Evolutionary conservation across 2,888 invertebrate species (phyloP), one percentile per base, ranked within the genome.

Genomic region (Choreutis nemorana): DNA sequence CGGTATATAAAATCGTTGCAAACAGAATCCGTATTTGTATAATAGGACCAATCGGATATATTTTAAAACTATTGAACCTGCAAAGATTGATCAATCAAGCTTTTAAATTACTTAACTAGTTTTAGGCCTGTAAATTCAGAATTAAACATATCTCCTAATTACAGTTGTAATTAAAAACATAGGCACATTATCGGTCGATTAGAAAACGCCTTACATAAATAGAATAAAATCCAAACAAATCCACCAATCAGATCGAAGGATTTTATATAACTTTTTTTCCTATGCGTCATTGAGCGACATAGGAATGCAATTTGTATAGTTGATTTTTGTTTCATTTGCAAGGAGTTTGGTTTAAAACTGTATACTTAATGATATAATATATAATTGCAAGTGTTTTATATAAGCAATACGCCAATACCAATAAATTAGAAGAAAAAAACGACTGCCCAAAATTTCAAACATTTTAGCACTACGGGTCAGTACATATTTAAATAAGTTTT

Each of bases 1-100:
- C 47, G 30, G 37, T 41, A 43, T 44, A 45, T 44, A 43, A 41
- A 43, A 42, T 50, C 45, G 46, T 51, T 44, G 29, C 27, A 24
- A 24, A 15, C 30, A 6, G 24, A 23, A n/a, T n/a, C n/a, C n/a
- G n/a, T n/a, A n/a, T n/a, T n/a, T n/a, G n/a, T n/a, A n/a, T n/a
- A n/a, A n/a, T n/a, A n/a, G n/a, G n/a, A n/a, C n/a, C n/a, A n/a
- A n/a, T n/a, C n/a, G n/a, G n/a, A n/a, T n/a, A n/a, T n/a, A n/a
- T 30, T 15, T 15, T 34, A 35, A 35, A 33, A 33, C 32, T 30
- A 15, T 31, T 29, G 22, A 30, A 30, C 20, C 18, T 21, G 15
- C 22, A n/a, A 11, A 14, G 9, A 11, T 9, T 12, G 23, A 14
- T 14, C 23, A 16, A 14, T 23, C 29, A 12, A 14, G 11, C 24